Base-by-base conservation (phyloP, 2,888 invertebrate species). In the Trileptium ribeirensis region DNA sequence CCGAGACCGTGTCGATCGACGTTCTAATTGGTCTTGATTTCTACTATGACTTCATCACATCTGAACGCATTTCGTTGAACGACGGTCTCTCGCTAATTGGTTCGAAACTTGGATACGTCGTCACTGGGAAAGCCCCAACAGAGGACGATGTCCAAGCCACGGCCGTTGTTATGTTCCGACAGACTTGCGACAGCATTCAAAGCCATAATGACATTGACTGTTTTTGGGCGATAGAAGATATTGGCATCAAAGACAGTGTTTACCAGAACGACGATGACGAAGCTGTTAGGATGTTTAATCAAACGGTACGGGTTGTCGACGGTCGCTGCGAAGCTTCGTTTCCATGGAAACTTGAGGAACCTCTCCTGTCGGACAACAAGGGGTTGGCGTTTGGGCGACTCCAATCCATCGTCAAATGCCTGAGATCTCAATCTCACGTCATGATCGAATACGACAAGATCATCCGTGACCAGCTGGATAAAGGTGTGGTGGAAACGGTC, bases 401-500 rank as follows among this genome's bases (percentile, higher is more conserved):
- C 8, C 29, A 70, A 29, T 3, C 8, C 36, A 33, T 70, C 33
- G 31, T 74, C 3, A 33, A 67, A 24, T 40, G 40, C 29, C n/a
- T 82, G 2, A 36, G 1, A 31, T 33, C 64, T 24, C 31, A 74
- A 2, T 15, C 2, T 0, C 74, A 81, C 51, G 33, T 84, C 1
- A 75, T 83, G 64, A 38, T 82, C 15, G 2, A 79, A 39, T 84
- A 84, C 37, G 70, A 83, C 24, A 75, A 80, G 0, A 81, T 82
- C 33, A 81, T 85, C 19, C 24, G 80, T 19, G 84, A 85, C 29
- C 85, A 85, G 75, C 29, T 84, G 0, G 51, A 81, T 37, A 39
- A 74, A 39, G 84, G 83, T 33, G 82, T 85, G 3, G 82, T 85
- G 3, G 84, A 85, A 79, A 40, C 67, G 2, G 85, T 82, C 0